A percentile compares a stretch with the other conserved stretches of the same genome.
phyloP scores from a whole-genome alignment of 2,888 invertebrate species.

The Cheilosia grossa region DNA sequence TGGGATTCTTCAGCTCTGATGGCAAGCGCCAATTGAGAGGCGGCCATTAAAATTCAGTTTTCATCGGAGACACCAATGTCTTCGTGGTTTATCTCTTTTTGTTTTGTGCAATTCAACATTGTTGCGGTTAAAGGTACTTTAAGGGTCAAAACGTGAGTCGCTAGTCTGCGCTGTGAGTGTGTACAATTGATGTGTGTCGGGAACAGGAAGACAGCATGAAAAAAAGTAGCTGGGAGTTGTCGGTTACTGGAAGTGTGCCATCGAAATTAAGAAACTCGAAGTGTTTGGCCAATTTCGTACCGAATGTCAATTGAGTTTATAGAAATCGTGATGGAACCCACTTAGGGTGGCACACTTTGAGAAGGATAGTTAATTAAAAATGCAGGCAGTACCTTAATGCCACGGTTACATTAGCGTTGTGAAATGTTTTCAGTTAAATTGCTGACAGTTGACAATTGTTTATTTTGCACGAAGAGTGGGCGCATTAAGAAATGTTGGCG shows the following conservation, averaged over 20 bases:
- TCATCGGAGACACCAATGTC: constrained; percentile 45
- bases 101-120: constrained; percentile 29
- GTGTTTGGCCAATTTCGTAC: constrained; percentile 37
- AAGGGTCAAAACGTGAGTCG: constrained; percentile 66
- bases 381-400: neutral
- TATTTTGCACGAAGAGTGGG: no score
- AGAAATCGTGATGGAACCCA: constrained; percentile 22
- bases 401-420: neutral
- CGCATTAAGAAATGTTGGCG: no score
- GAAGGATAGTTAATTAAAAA: neutral
- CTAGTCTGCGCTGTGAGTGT: neutral
- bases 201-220: constrained; percentile 5
- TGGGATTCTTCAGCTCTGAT: neutral
- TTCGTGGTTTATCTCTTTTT: constrained; percentile 1
- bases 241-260: constrained; percentile 55
- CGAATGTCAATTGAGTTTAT: constrained; percentile 38
- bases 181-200: constrained; percentile 3
- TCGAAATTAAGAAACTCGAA: constrained; percentile 36
- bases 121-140: constrained; percentile 52
- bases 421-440: no score
- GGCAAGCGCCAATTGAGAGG: constrained; percentile 9
- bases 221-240: neutral
- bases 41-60: constrained; percentile 68
- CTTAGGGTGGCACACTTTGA: neutral
- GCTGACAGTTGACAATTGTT: no score